These are phyloP conservation scores for Glomeris maerens DNA, from an alignment of 1,140 invertebrate species.

Conservation along the genomic window DNA sequence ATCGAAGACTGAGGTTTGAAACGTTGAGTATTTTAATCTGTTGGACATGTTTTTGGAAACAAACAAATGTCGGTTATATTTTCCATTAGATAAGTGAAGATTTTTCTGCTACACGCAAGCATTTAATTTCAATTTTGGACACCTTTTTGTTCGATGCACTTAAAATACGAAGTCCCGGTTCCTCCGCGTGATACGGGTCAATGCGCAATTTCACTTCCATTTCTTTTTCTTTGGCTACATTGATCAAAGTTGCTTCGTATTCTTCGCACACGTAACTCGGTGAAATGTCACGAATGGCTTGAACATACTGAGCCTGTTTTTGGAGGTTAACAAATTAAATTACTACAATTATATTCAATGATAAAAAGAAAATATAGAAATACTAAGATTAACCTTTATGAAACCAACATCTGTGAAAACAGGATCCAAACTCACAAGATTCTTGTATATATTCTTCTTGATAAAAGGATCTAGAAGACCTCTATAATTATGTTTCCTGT, in stretches of 20 bases:
- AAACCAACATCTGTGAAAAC: slow-evolving; percentile 14
- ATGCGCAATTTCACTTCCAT: slow-evolving; percentile 46
- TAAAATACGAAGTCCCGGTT: slow-evolving; percentile 47
- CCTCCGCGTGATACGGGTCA: slow-evolving; percentile 48
- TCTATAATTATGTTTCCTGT: slow-evolving; percentile 42
- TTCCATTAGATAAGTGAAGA: background rate
- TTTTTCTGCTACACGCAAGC: background rate
- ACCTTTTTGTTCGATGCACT: slow-evolving; percentile 45
- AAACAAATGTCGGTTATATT: background rate
- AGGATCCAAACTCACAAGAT: slow-evolving; percentile 9
- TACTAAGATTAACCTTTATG: slow-evolving; percentile 16
- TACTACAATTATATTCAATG: background rate
- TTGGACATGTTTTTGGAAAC: background rate
- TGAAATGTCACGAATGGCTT: slow-evolving; percentile 56
- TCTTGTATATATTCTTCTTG: slow-evolving; percentile 12
- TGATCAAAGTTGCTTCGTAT: slow-evolving; percentile 51
- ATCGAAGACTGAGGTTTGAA: too few species aligned
- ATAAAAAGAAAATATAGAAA: background rate
- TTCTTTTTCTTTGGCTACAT: slow-evolving; percentile 39
- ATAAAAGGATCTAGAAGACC: slow-evolving; percentile 7
- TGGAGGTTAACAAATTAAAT: slow-evolving; percentile 1
- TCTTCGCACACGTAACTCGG: slow-evolving; percentile 65
- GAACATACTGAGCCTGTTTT: slow-evolving; percentile 51
- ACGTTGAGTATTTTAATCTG: too few species aligned
- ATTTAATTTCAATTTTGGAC: slow-evolving; percentile 14